Base-by-base conservation (phyloP, 2,797 vertebrate genomes). In the Gymnothorax reevesii region DNA sequence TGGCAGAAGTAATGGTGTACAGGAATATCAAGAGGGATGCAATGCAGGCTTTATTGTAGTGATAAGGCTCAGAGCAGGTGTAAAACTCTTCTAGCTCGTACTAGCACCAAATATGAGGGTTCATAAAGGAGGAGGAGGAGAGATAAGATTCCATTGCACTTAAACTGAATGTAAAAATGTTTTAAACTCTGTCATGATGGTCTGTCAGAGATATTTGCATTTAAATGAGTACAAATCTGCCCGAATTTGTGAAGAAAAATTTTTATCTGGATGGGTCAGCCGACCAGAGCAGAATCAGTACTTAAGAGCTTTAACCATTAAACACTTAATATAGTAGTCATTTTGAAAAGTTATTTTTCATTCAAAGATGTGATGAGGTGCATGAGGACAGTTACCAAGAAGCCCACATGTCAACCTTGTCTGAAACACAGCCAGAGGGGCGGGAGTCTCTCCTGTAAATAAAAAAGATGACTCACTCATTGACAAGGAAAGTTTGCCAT, bases 41-140 rank as follows among this genome's bases (percentile, higher is more conserved):
- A 59, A 1, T 4, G 13, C 52, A 60, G 49, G 83, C 20, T 3
- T 42, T 42, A 42, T 69, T 15, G 17, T 60, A 71, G 84, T 79
- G 52, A 85, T 87, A 85, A 87, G 25, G 71, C 71, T 54, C 83
- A 80, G 57, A n/a, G 27, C 83, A 80, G 77, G 27, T 83, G 79
- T 22, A 9, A 8, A 9, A 20, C 62, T 59, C 71, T 42, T 9
- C 84, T 60, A 54, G 20, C 69, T 5, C 52, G 20, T 13, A 4
- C 2, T 27, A n/a, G 13, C n/a, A 33, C 57, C n/a, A 27, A 55
- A 49, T 66, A 52, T n/a, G 64, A 69, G 62, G 83, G 83, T 60
- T 54, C 25, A 66, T 69, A 84, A 84, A 66, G 22, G 12, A 42
- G 8, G 49, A 7, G 52, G 25, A 66, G 12, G 9, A 5, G 83